Evolutionary conservation across 2,113 vertebrate genomes (phyloP).

Genomic region (Cebus imitator): DNA sequence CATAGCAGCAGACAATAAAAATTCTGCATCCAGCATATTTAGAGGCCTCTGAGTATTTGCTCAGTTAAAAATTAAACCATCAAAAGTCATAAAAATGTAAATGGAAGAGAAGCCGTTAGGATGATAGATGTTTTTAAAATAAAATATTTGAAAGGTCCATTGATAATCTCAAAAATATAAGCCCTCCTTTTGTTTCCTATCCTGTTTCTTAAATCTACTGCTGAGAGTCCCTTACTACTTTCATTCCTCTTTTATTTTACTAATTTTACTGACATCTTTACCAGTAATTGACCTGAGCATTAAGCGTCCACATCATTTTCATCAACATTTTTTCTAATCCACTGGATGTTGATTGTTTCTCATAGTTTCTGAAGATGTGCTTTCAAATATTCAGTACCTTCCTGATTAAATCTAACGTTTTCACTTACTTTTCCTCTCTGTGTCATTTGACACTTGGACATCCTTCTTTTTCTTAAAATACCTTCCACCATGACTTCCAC

Average conservation of each 20-base stretch:
- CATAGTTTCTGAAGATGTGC: not conserved
- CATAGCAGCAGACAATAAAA: not conserved
- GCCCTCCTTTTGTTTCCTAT: not conserved
- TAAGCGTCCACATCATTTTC: not conserved
- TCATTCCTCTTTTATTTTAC: not conserved
- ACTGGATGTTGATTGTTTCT: not conserved
- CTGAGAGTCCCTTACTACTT: not conserved
- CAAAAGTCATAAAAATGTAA: not conserved
- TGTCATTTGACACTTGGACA: not conserved
- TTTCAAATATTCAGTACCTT: not conserved
- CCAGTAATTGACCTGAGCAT: not conserved
- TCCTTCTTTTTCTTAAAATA: not conserved
- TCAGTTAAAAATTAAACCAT: slow-evolving; percentile 30
- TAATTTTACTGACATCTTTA: slow-evolving; percentile 6
- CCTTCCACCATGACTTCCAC: not conserved
- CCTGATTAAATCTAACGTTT: not conserved
- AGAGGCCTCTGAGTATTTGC: slow-evolving; percentile 6
- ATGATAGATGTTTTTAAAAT: slow-evolving; percentile 17
- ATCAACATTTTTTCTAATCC: not conserved
- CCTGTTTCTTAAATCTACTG: not conserved
- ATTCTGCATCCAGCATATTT: not conserved
- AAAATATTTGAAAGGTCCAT: not conserved
- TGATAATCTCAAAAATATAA: not conserved
- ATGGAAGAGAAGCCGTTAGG: not conserved
- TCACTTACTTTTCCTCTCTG: not conserved